Percentiles rank a stretch among this genome's conserved stretches.
Conservation (phyloP, 2,888 invertebrate genomes). For the Kryphioiulus occultus region DNA sequence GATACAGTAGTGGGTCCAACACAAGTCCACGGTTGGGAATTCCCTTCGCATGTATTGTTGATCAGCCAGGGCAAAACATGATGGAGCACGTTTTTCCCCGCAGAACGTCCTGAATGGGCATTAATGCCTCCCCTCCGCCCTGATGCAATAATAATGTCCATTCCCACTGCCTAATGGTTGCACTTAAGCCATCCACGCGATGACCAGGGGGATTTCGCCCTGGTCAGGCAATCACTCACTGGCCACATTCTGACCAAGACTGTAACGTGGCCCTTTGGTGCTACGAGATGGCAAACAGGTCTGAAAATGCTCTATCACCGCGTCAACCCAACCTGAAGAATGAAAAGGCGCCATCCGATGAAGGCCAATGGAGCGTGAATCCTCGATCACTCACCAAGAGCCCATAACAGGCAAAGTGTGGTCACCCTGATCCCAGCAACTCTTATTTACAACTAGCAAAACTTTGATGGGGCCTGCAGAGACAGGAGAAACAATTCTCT, state of each 20-base stretch:
- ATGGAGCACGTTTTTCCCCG: not conserved
- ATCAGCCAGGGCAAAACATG: not conserved
- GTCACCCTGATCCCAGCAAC: not conserved
- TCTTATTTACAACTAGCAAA: not conserved
- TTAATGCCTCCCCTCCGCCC: constrained; percentile 1
- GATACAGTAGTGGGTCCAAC: too few relatives aligned
- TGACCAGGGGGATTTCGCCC: constrained; percentile 17
- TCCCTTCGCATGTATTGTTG: not conserved
- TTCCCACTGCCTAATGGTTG: not conserved
- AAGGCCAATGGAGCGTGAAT: constrained; percentile 17
- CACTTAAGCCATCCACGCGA: not conserved
- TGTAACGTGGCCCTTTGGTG: not conserved
- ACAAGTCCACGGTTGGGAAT: too few relatives aligned
- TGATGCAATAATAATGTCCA: constrained; percentile 23
- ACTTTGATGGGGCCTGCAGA: not conserved
- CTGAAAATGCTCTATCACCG: constrained; percentile 9
- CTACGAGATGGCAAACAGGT: constrained; percentile 23
- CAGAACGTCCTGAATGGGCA: not conserved
- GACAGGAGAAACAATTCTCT: not conserved
- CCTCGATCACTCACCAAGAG: constrained; percentile 17
- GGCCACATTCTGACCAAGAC: not conserved
- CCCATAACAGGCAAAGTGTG: not conserved
- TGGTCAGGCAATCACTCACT: constrained; percentile 1
- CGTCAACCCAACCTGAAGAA: constrained; percentile 9
- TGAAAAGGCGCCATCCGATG: not conserved